Base-by-base conservation (phyloP, 2,888 invertebrate species). In the Torymus texanus region DNA sequence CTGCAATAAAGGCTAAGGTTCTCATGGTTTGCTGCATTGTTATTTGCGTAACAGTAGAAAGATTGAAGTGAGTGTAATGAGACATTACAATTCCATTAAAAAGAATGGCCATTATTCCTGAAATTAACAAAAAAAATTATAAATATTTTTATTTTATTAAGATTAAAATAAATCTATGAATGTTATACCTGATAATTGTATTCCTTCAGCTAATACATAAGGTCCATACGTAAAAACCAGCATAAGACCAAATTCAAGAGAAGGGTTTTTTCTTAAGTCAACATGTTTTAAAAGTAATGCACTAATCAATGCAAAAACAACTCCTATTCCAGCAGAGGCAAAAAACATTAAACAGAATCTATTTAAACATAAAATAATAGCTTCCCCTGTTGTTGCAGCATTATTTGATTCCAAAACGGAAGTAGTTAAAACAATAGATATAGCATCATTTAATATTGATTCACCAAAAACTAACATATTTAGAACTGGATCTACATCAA, bases 31-130 rank as follows among this genome's bases (percentile, higher is more conserved):
- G 98, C 90, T 99, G 98, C 96, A 99, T 98, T 3, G 99, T 99
- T 72, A 99, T 98, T 92, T 99, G 99, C 0, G 99, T 98, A 21
- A 99, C 96, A 0, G 99, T 98, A 0, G 98, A 98, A 62, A 99
- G 92, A 91, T 99, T 99, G 88, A 97, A 97, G 92, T 99, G 99
- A 14, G 99, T 99, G 90, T 99, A 99, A 90, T 99, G 99, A 0
- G 98, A 98, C 99, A 99, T 99, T 0, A 98, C 98, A 88, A 99
- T 97, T 10, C 99, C 99, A 91, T 98, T 98, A 90, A 99, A 98
- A 84, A 99, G 91, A 87, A 99, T 99, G 10, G 99, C 98, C 99
- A 99, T 99, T 80, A 99, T 99, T 81, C 99, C 97, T 94, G 92
- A 85, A 90, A 93, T 82, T 83, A 55, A 71, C 29, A 29, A 1